These are phyloP conservation scores for Etheostoma perlongum DNA, from an alignment of 2,797 vertebrate species.

Conservation along the genomic window DNA sequence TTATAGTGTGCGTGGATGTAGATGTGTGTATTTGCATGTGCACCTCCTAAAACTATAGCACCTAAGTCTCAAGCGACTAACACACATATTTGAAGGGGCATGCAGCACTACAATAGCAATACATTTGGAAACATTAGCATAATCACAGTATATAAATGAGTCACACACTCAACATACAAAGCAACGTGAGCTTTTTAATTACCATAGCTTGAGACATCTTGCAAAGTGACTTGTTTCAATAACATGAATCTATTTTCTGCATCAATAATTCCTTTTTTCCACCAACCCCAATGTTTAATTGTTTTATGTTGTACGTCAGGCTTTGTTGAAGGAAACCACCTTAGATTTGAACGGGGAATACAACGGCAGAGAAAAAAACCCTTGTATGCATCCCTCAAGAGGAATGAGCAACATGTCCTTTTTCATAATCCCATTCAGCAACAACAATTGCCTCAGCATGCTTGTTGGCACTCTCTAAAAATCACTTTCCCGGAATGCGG, in stretches of 20 bases:
- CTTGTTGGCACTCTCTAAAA: constrained; percentile 11
- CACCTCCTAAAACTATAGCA: constrained; percentile 10
- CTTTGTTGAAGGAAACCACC: constrained; percentile 55
- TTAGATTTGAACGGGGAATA: constrained; percentile 56
- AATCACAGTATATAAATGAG: constrained; percentile 35
- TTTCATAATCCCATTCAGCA: constrained; percentile 42
- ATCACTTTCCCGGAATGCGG: constrained; percentile 18
- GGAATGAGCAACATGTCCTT: constrained; percentile 43
- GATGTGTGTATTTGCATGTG: constrained; percentile 34
- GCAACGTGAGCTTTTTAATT: constrained; percentile 27
- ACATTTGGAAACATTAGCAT: constrained; percentile 20
- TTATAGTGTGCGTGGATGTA: constrained; percentile 11
- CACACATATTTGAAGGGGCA: constrained; percentile 1
- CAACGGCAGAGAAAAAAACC: constrained; percentile 26
- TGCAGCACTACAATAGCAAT: neutral
- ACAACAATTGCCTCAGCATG: constrained; percentile 9
- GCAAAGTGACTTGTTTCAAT: constrained; percentile 66
- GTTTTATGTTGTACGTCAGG: constrained; percentile 72
- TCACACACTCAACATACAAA: constrained; percentile 23
- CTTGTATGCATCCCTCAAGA: constrained; percentile 53
- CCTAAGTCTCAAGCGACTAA: neutral
- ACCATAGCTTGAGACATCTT: constrained; percentile 44
- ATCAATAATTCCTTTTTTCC: constrained; percentile 66
- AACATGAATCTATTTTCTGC: constrained; percentile 80
- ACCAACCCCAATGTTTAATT: constrained; percentile 60